phyloP scores from a whole-genome alignment of 2,888 invertebrate genomes.

The Nomada ferruginata region DNA sequence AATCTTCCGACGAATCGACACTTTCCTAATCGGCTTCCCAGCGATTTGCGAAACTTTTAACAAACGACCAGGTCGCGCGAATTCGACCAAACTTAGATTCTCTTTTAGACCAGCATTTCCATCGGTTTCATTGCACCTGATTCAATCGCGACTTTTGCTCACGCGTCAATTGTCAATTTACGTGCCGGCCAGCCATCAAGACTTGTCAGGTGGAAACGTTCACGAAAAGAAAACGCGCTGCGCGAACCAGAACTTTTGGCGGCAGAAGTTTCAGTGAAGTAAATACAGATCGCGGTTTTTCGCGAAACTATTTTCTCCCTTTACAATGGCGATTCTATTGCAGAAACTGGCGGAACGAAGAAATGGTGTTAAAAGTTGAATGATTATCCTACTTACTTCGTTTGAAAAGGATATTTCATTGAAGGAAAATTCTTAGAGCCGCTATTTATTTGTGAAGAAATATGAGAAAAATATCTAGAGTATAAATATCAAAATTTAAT shows the following conservation, averaged over 20 bases:
- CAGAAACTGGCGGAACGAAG: not conserved
- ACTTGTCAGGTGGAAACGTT: conserved; percentile 23
- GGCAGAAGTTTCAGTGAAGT: not conserved
- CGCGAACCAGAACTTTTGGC: not conserved
- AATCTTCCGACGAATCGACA: no score
- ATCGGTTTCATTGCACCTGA: not conserved
- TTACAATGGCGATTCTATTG: not conserved
- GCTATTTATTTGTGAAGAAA: no score
- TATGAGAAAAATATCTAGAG: no score
- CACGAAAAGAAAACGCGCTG: not conserved
- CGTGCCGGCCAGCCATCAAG: not conserved
- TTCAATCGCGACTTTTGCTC: conserved; percentile 3
- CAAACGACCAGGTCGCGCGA: not conserved
- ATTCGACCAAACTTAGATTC: conserved; percentile 4
- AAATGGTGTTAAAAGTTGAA: not conserved
- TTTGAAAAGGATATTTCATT: no score
- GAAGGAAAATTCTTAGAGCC: no score
- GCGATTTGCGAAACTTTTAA: not conserved
- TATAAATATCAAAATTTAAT: no score
- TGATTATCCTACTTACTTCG: no score
- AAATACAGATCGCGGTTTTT: not conserved
- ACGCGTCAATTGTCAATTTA: conserved; percentile 2
- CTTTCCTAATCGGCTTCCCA: not conserved
- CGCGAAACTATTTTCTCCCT: not conserved
- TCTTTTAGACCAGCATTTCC: not conserved